These are phyloP conservation scores for Cybosia mesomella DNA, from an alignment of 2,888 invertebrate genomes.

Conservation along the genomic window DNA sequence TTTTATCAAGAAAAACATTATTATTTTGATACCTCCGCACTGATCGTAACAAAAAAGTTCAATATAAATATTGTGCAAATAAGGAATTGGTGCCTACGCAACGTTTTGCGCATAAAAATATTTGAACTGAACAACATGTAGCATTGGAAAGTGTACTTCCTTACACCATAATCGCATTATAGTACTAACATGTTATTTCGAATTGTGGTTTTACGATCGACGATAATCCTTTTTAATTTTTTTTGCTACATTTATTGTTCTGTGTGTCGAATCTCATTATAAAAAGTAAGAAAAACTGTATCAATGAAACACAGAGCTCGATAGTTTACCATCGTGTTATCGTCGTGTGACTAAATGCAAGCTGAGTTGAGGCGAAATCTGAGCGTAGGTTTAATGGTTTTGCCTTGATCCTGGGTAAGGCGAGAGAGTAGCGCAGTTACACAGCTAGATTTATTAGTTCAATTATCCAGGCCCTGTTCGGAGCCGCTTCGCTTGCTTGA, in stretches of 20 bases:
- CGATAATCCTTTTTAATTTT: constrained; percentile 38
- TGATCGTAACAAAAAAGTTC: constrained; percentile 31
- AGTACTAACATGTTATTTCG: constrained; percentile 46
- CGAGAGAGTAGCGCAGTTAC: constrained; percentile 70
- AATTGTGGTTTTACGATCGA: constrained; percentile 39
- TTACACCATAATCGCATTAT: constrained; percentile 38
- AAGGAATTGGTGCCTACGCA: constrained; percentile 42
- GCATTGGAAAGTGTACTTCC: constrained; percentile 39
- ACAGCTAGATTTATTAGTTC: constrained; percentile 85
- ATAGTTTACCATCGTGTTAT: constrained; percentile 44
- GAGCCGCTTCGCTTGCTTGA: constrained; percentile 76
- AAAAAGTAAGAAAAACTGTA: constrained; percentile 39
- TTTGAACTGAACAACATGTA: constrained; percentile 43
- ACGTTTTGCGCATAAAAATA: constrained; percentile 59
- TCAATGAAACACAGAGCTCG: constrained; percentile 38
- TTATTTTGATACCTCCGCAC: constrained; percentile 43
- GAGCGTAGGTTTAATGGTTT: constrained; percentile 78
- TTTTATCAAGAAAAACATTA: neutral
- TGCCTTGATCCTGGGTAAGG: constrained; percentile 76
- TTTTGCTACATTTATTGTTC: constrained; percentile 30
- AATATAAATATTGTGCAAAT: constrained; percentile 40
- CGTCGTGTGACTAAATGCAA: constrained; percentile 63
- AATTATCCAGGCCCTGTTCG: constrained; percentile 82
- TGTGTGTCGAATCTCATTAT: constrained; percentile 27
- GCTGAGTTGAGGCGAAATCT: constrained; percentile 64